These are phyloP conservation scores for Scaptomyza parva DNA, from an alignment of 2,888 invertebrate genomes.

Conservation along the genomic window DNA sequence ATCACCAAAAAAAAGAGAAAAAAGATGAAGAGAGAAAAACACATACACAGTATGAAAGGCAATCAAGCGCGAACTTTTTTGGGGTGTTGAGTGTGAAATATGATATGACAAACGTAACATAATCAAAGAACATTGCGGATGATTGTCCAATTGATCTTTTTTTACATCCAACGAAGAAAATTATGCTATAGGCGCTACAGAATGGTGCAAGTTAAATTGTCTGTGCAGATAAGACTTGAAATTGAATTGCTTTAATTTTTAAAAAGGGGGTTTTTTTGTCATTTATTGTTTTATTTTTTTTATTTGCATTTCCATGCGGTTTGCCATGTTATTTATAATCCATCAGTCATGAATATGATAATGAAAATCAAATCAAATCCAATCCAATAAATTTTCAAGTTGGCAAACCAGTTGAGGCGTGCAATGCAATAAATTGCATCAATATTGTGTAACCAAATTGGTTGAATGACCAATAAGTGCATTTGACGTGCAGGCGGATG, in stretches of 20 bases:
- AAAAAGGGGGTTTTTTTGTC: too few species aligned
- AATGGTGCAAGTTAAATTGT: slow-evolving; percentile 1
- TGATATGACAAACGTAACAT: slow-evolving; percentile 51
- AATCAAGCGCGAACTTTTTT: slow-evolving; percentile 42
- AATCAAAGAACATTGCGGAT: slow-evolving; percentile 38
- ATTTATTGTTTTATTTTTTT: background rate
- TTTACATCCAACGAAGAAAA: slow-evolving; percentile 14
- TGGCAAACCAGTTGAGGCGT: slow-evolving; percentile 48
- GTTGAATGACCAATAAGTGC: slow-evolving; percentile 77
- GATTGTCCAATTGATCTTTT: slow-evolving; percentile 16
- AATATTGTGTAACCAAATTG: slow-evolving; percentile 74
- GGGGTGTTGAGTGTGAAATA: slow-evolving; percentile 58
- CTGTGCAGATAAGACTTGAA: background rate
- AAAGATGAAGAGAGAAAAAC: slow-evolving; percentile 6
- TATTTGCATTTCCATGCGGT: slow-evolving; percentile 13
- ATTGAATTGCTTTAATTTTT: too few species aligned
- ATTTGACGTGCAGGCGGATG: slow-evolving; percentile 53
- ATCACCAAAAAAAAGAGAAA: slow-evolving; percentile 1
- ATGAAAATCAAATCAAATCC: slow-evolving; percentile 73
- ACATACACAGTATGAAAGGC: slow-evolving; percentile 12
- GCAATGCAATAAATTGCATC: slow-evolving; percentile 71
- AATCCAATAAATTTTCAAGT: slow-evolving; percentile 62
- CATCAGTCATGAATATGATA: slow-evolving; percentile 68
- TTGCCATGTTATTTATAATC: slow-evolving; percentile 37
- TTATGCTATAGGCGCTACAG: background rate